phyloP scores from a whole-genome alignment of 2,113 vertebrate species.

The Tringa solitaria region DNA sequence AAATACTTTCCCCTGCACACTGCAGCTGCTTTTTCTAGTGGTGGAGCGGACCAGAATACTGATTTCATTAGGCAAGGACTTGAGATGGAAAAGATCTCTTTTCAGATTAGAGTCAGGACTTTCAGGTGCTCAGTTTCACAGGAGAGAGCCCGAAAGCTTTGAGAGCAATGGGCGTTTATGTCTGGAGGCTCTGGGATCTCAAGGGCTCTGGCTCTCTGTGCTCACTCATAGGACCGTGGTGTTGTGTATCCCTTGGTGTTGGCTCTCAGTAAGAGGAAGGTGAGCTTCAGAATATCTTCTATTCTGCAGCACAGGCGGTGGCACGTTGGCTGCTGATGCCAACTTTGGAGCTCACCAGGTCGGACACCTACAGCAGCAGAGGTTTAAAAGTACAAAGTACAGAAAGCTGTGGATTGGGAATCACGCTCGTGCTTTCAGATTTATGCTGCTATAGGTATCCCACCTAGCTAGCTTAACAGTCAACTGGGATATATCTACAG shows the following conservation, averaged over 20 bases:
- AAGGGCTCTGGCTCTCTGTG: not conserved
- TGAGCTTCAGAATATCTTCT: not conserved
- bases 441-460: not conserved
- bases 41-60: conserved; percentile 27
- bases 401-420: not conserved
- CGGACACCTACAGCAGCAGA: not conserved
- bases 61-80: not conserved
- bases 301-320: fast-evolving
- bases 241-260: not conserved
- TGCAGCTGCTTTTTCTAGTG: conserved; percentile 22
- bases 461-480: not conserved
- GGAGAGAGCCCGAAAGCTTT: not conserved
- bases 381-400: not conserved
- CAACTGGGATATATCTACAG: not conserved
- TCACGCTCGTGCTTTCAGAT: not conserved
- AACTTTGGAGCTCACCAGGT: not conserved
- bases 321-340: not conserved
- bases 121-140: not conserved
- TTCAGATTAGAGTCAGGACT: not conserved
- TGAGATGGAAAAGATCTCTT: not conserved
- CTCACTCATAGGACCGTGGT: fast-evolving
- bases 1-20: not conserved
- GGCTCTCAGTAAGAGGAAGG: not conserved
- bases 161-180: fast-evolving
- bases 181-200: not conserved